Evolutionary conservation across 2,113 vertebrate genomes (phyloP).

Genomic region (Plecturocebus donacophilus): DNA sequence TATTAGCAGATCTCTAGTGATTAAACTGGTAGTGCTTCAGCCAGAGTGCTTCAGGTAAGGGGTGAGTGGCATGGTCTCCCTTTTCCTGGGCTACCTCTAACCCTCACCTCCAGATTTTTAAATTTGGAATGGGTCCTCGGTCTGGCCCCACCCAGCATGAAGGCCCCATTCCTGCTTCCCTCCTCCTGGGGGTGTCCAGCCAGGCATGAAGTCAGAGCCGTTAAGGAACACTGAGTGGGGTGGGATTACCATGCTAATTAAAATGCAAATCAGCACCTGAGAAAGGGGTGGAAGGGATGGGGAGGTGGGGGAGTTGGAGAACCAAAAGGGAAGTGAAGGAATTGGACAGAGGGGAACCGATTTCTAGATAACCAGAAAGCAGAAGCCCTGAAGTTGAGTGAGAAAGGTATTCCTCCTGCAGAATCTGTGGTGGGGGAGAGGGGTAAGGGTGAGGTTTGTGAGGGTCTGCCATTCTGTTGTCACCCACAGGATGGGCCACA

Average conservation of each 20-base stretch:
- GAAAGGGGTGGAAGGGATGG: neutral
- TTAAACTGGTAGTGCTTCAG: neutral
- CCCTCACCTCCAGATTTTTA: neutral
- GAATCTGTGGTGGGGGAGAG: neutral
- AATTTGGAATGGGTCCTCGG: neutral
- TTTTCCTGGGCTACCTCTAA: neutral
- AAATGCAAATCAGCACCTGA: constrained; percentile 67
- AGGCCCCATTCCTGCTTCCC: neutral
- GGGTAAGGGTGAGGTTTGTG: neutral
- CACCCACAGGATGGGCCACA: neutral
- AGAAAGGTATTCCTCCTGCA: neutral
- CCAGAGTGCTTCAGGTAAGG: neutral
- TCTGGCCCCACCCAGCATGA: neutral
- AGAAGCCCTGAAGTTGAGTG: neutral
- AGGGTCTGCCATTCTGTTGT: neutral
- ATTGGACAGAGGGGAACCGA: neutral
- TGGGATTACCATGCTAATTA: constrained; percentile 57
- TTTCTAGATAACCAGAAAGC: neutral
- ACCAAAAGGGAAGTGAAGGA: neutral
- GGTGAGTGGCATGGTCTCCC: neutral
- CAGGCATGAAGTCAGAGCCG: constrained; percentile 32
- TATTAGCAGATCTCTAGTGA: neutral
- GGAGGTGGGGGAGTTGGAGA: neutral
- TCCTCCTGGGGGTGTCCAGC: neutral
- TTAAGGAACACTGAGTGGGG: neutral